Conservation (phyloP, 2,888 invertebrate species). For the Cataglyphis cursor region DNA sequence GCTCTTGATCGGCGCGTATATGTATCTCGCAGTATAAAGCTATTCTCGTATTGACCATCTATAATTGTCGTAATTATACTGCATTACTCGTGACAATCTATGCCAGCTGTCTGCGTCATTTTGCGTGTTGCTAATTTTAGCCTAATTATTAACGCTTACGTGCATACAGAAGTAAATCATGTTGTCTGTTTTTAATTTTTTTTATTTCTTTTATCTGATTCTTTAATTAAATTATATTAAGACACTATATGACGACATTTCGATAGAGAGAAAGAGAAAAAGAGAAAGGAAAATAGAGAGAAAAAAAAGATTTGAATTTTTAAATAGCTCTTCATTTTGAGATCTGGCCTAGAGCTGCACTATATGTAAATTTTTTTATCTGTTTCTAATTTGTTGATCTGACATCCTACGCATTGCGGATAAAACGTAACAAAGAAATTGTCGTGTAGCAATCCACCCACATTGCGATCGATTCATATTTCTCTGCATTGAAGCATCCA, state of each 20-base stretch:
- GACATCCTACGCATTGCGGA: slow-evolving; percentile 55
- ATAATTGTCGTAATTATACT: background rate
- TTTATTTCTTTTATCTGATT: background rate
- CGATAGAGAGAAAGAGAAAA: background rate
- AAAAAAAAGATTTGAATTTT: background rate
- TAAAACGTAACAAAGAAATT: slow-evolving; percentile 65
- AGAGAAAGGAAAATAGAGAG: background rate
- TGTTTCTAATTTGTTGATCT: slow-evolving; percentile 58
- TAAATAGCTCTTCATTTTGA: slow-evolving; percentile 14
- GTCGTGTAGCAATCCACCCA: slow-evolving; percentile 69
- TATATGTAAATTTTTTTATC: slow-evolving; percentile 52
- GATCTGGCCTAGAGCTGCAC: background rate
- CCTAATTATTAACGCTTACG: background rate
- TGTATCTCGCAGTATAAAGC: background rate
- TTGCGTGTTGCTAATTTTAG: background rate
- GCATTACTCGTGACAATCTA: background rate
- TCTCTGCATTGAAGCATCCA: slow-evolving; percentile 35
- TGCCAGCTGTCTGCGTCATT: slow-evolving; percentile 24
- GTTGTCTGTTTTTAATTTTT: background rate
- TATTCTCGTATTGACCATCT: background rate
- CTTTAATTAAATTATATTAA: background rate
- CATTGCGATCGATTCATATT: slow-evolving; percentile 57
- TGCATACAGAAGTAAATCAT: background rate
- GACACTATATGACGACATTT: background rate
- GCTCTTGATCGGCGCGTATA: background rate